phyloP scores from a whole-genome alignment of 2,888 invertebrate genomes.

The Agrochola lota region DNA sequence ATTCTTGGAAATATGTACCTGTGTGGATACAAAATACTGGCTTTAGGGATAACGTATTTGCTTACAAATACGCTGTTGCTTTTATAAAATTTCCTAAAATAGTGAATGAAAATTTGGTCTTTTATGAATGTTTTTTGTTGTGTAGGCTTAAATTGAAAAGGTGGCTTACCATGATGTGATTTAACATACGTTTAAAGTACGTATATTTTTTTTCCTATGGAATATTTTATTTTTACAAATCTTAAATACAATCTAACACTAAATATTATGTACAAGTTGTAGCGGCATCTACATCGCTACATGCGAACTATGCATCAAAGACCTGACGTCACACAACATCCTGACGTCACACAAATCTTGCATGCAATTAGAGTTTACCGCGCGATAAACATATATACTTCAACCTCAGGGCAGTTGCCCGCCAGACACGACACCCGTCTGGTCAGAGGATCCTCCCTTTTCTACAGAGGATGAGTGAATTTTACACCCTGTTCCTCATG shows the following conservation, averaged over 20 bases:
- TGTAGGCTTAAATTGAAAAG: not conserved
- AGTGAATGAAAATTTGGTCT: not conserved
- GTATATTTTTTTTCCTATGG: too few species aligned
- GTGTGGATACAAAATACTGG: conserved; percentile 3
- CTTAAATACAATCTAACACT: not conserved
- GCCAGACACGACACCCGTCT: too few species aligned
- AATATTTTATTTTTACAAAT: not conserved
- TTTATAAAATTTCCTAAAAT: not conserved
- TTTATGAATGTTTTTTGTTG: not conserved
- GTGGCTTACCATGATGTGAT: not conserved
- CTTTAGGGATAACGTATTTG: conserved; percentile 15
- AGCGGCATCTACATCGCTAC: too few species aligned
- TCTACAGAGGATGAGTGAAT: too few species aligned
- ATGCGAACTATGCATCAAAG: too few species aligned
- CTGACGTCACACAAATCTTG: too few species aligned
- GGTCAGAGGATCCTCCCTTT: too few species aligned
- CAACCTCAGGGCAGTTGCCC: too few species aligned
- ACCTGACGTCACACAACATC: too few species aligned
- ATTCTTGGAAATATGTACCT: conserved; percentile 46
- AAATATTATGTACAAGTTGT: not conserved
- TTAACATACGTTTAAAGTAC: not conserved
- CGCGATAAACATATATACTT: too few species aligned
- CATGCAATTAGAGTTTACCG: too few species aligned
- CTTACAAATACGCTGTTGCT: not conserved
- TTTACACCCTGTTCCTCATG: too few species aligned